Percentiles rank a stretch among this genome's conserved stretches.
These are phyloP conservation scores for Arrhopalites spinosus DNA, from an alignment of 2,888 invertebrate genomes.

Conservation along the genomic window DNA sequence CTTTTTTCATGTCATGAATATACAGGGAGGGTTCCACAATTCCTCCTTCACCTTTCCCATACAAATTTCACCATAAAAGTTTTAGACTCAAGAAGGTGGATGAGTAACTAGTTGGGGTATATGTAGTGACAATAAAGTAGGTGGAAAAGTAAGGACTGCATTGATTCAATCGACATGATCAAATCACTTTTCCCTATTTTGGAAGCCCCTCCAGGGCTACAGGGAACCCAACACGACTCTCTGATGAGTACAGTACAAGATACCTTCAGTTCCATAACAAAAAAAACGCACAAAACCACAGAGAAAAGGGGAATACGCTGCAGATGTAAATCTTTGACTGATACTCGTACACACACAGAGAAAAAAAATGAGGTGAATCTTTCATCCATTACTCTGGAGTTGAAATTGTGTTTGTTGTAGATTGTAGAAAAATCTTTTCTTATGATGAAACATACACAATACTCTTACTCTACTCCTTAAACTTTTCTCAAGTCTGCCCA, in stretches of 20 bases:
- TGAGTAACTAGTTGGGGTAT: not conserved
- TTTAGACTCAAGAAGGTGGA: no score
- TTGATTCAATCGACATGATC: conserved; percentile 31
- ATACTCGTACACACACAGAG: no score
- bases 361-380: conserved; percentile 34
- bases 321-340: no score
- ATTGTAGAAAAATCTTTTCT: no score
- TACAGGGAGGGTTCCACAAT: not conserved
- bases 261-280: not conserved
- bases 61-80: not conserved
- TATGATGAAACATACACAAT: no score
- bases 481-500: no score
- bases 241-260: conserved; percentile 12
- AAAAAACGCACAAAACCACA: no score
- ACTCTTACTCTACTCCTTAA: no score
- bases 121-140: not conserved
- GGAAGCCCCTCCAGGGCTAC: conserved; percentile 19
- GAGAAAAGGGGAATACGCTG: conserved; percentile 3
- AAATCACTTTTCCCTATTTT: conserved; percentile 31
- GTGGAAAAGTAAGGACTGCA: not conserved
- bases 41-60: not conserved
- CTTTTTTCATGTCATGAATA: no score
- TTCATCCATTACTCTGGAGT: not conserved
- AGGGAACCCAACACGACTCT: not conserved
- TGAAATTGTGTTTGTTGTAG: not conserved